Base-by-base conservation (phyloP, 2,113 vertebrate genomes). In the Thymallus thymallus region DNA sequence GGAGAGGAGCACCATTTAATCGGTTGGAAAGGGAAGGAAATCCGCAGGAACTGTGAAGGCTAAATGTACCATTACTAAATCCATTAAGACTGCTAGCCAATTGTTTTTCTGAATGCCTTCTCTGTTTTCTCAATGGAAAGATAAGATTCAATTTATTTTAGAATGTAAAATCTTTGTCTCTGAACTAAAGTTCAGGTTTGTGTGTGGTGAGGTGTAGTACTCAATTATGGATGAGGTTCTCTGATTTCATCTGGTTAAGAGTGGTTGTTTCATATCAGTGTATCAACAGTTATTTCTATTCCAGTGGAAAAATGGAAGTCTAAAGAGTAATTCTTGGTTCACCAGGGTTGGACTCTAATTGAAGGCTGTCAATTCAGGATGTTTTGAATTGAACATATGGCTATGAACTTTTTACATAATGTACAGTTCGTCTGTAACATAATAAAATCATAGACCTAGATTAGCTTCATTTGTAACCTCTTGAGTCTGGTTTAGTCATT, bases 11-110 rank as follows among this genome's bases (percentile, higher is more conserved):
- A 69, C 67, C 81, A 73, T 71, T 75, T 80, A 77, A 80, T 82
- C 58, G 76, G 64, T 26, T 58, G 58, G 20, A 83, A 80, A 60
- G 65, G 70, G 69, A 79, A 70, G 66, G 72, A 79, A 75, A 80
- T 76, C 64, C 79, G 58, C 74, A 74, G 62, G 32, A 77, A 55
- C 22, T 30, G 32, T 20, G 67, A 71, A 58, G 68, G 79, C 82
- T 41, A 41, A 41, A 2, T 68, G 64, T 45, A 72, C 74, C 83
- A 80, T 86, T 88, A 81, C 77, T 80, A 75, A 85, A 87, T 79
- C 79, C 80, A 90, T 91, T 88, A 41, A 78, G 60, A 73, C 79
- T 75, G 45, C 74, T 51, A 3, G 22, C 56, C 60, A 2, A 14
- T 73, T 72, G 56, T 74, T 35, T 71, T 46, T 48, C 68, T 10